These are phyloP conservation scores for Drosophila borealis DNA, from an alignment of 2,888 invertebrate genomes.

Conservation along the genomic window DNA sequence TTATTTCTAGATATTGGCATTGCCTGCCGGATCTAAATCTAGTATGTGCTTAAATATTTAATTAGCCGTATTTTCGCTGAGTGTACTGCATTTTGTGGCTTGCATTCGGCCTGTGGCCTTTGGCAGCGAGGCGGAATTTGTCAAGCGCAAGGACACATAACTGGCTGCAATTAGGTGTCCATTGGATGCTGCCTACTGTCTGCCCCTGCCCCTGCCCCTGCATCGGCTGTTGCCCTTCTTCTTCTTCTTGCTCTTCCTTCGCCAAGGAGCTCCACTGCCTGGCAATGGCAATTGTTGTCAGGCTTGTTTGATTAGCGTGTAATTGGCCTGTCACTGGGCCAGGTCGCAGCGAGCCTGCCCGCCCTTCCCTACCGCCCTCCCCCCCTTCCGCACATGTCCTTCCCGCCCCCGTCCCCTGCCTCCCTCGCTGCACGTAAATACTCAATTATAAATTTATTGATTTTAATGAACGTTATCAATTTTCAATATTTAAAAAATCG, in stretches of 20 bases:
- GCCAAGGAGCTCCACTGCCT: conserved; percentile 17
- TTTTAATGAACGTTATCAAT: conserved; percentile 79
- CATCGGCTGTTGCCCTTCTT: not conserved
- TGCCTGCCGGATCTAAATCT: too few relatives aligned
- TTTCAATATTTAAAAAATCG: conserved; percentile 54
- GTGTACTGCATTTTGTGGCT: conserved; percentile 31
- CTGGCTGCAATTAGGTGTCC: conserved; percentile 67
- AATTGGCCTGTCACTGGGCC: conserved; percentile 60
- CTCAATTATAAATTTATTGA: conserved; percentile 75
- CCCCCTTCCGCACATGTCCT: not conserved
- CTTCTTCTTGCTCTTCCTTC: conserved; percentile 10
- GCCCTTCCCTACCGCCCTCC: too few relatives aligned
- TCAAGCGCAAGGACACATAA: conserved; percentile 79
- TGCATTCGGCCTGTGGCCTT: conserved; percentile 36
- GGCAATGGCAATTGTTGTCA: conserved; percentile 74
- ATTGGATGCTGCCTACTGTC: conserved; percentile 12
- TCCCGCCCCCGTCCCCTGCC: not conserved
- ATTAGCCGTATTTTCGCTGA: conserved; percentile 8
- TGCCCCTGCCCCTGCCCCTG: conserved; percentile 2
- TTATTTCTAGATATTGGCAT: too few relatives aligned
- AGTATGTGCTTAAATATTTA: not conserved
- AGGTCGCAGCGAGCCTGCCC: not conserved
- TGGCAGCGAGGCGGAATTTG: conserved; percentile 62
- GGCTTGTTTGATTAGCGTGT: conserved; percentile 77
- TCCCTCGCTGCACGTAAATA: conserved; percentile 34